Evolutionary conservation across 2,797 vertebrate genomes (phyloP), one percentile per base, ranked within the genome.

Genomic region (Smutsia gigantea): DNA sequence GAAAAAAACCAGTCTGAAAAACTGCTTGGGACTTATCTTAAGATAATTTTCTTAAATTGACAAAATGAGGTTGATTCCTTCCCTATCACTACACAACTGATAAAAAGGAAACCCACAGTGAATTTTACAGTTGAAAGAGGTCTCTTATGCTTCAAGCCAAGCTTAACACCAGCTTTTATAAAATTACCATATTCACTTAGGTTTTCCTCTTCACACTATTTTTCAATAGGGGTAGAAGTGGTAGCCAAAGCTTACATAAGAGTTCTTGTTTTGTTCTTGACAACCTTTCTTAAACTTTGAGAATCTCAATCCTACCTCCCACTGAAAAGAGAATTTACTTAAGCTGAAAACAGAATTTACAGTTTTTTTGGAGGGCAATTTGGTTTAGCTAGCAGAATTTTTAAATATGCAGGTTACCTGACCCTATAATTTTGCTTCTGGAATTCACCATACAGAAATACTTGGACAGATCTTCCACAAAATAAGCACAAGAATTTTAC

Each of bases 381-480:
- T 75, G 63, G 75, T 95, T 94, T 90, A 92, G 59, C 64, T 87
- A 86, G 86, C 69, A 95, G 75, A 97, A 88, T 90, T 46, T 96
- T 92, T 29, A n/a, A 97, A 93, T 55, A 86, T 93, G 86, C 68
- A n/a, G 94, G 92, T 78, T 93, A 95, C 90, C 7, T 92, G 94
- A 94, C 78, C 66, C 78, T 95, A 13, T 95, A 92, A 96, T 96
- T 94, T 94, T 23, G 66, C 51, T 93, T 95, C 94, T 94, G 84
- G 89, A 97, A 95, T 95, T 93, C 17, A 90, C 91, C 25, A 83
- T 95, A 93, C 66, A 97, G 87, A 96, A 96, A 97, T 95, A 83
- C 63, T 94, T 94, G 78, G 88, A 74, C 31, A 79, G 94, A 90
- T 82, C 51, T 86, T 90, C 61, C 53, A 96, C 42, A 92, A 87